These are phyloP conservation scores for Phylloscopus trochilus DNA, from an alignment of 2,113 vertebrate genomes.

Conservation along the genomic window DNA sequence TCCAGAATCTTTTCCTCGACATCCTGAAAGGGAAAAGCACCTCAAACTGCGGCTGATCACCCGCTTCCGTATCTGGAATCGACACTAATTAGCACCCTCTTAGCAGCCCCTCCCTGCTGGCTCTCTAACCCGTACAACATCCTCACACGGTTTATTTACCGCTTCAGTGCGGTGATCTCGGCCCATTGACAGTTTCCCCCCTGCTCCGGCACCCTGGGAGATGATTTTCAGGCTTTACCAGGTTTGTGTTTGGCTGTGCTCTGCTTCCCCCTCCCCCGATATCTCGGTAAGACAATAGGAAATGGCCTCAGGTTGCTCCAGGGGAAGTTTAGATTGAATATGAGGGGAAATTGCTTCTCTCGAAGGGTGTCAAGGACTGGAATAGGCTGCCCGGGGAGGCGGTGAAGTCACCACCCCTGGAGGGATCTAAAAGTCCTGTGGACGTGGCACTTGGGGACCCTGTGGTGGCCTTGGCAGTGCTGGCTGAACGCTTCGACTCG, in stretches of 20 bases:
- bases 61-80: neutral
- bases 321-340: neutral
- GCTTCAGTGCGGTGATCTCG: fast-evolving
- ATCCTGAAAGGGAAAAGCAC: neutral
- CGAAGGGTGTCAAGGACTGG: neutral
- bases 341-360: neutral
- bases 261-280: fast-evolving
- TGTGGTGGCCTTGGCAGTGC: neutral
- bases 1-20: neutral
- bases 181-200: fast-evolving
- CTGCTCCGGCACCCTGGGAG: too few species aligned
- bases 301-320: neutral
- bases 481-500: neutral
- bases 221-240: neutral
- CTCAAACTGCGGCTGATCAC: neutral
- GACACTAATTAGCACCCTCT: neutral
- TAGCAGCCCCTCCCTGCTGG: neutral
- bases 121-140: neutral
- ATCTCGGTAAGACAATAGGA: neutral
- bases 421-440: neutral
- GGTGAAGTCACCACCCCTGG: neutral
- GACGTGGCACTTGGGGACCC: neutral
- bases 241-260: fast-evolving
- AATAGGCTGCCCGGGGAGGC: neutral
- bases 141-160: neutral